Evolutionary conservation across 2,888 invertebrate species (phyloP).

Genomic region (Caenorhabditis sp.): DNA sequence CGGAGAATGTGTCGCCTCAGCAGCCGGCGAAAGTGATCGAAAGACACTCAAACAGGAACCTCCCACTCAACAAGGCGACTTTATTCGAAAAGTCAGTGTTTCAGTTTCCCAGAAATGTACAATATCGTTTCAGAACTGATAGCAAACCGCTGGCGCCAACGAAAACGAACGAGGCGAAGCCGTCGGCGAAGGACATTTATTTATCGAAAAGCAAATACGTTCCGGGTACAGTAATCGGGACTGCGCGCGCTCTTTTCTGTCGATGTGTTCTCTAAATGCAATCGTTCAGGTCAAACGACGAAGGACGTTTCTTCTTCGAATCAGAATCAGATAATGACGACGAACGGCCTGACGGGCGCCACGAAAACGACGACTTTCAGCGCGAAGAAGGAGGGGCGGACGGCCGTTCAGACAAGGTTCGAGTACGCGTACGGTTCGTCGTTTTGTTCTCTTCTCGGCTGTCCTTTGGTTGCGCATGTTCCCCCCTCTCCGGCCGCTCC

Average conservation of each 20-base stretch:
- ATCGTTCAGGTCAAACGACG: conserved; percentile 39
- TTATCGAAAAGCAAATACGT: conserved; percentile 87
- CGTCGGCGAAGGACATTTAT: conserved; percentile 85
- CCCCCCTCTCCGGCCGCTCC: background rate
- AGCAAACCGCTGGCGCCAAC: conserved; percentile 31
- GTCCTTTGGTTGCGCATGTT: background rate
- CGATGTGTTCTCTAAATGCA: background rate
- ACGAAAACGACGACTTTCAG: conserved; percentile 64
- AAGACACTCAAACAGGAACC: conserved; percentile 71
- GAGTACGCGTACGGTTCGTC: conserved; percentile 78
- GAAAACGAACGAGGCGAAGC: conserved; percentile 60
- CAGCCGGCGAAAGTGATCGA: conserved; percentile 65
- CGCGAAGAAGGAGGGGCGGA: conserved; percentile 64
- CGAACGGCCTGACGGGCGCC: conserved; percentile 44
- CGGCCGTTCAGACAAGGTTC: conserved; percentile 77
- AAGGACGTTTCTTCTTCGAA: conserved; percentile 7
- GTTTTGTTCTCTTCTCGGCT: conserved; percentile 17
- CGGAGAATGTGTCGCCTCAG: conserved; percentile 67
- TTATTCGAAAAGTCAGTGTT: conserved; percentile 62
- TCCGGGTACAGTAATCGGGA: conserved; percentile 82
- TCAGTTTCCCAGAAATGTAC: background rate
- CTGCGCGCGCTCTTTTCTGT: background rate
- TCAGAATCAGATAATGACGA: conserved; percentile 57
- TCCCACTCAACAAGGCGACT: conserved; percentile 68
- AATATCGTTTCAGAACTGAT: conserved; percentile 41